Conservation (phyloP, 2,888 invertebrate genomes). For the Erebia ligea region DNA sequence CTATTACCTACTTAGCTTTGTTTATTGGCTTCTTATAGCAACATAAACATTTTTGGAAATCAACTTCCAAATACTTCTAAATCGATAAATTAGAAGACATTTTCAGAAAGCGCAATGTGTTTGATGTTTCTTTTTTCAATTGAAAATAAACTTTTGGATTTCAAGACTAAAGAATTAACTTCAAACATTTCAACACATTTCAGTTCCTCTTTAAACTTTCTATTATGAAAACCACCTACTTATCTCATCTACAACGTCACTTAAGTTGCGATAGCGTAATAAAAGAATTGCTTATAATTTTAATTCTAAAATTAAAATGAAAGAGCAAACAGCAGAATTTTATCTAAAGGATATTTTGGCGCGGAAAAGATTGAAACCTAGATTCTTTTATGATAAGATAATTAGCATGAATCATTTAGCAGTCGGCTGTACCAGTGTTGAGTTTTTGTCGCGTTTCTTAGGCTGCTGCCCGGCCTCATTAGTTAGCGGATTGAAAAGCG, state of each 20-base stretch:
- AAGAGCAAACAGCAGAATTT: not conserved
- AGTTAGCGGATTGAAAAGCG: conserved; percentile 56
- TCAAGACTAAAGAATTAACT: too few relatives aligned
- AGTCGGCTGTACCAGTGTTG: conserved; percentile 57
- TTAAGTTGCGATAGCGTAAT: not conserved
- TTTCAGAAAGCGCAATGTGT: too few relatives aligned
- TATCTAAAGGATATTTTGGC: conserved; percentile 9
- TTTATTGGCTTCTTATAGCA: not conserved
- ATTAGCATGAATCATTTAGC: conserved; percentile 51
- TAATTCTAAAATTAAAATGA: not conserved
- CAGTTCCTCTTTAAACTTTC: not conserved
- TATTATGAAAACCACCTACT: not conserved
- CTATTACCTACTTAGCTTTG: not conserved
- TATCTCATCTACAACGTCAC: not conserved
- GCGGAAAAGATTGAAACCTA: conserved; percentile 45
- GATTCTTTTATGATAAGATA: conserved; percentile 50
- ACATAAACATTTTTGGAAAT: too few relatives aligned
- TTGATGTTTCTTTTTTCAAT: not conserved
- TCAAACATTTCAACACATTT: too few relatives aligned
- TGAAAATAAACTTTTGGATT: not conserved
- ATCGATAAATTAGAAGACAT: too few relatives aligned
- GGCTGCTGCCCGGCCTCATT: conserved; percentile 64
- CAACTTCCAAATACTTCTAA: too few relatives aligned
- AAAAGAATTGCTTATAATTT: not conserved
- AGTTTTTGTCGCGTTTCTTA: conserved; percentile 70